Conservation (phyloP, 2,797 vertebrate species). For the Mus caroli region DNA sequence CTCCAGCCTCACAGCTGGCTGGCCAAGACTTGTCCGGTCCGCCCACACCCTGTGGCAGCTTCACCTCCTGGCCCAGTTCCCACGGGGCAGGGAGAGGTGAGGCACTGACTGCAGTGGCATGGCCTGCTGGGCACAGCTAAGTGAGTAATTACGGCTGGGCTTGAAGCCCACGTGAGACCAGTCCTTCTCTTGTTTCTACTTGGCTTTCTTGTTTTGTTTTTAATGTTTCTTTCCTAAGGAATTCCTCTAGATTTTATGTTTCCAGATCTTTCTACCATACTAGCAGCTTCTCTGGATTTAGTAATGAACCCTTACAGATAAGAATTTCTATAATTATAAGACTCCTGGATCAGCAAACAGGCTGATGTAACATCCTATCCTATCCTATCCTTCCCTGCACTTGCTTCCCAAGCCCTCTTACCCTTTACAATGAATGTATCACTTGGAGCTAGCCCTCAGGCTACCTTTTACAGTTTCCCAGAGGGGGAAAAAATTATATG, state of each 20-base stretch:
- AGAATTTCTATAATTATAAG: conserved; percentile 44
- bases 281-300: conserved; percentile 46
- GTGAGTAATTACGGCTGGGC: conserved; percentile 9
- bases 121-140: conserved; percentile 37
- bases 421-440: neutral
- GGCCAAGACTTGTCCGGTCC: neutral
- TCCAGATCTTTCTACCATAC: conserved; percentile 17
- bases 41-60: neutral
- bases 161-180: conserved; percentile 16
- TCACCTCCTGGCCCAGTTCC: conserved; percentile 1
- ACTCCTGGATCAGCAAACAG: neutral
- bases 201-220: neutral
- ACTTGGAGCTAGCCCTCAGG: neutral
- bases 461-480: neutral
- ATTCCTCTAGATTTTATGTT: conserved; percentile 8
- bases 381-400: neutral
- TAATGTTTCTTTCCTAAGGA: conserved; percentile 24
- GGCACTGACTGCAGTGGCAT: neutral
- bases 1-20: neutral
- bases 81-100: neutral
- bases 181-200: neutral
- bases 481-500: neutral
- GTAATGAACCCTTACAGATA: conserved; percentile 24
- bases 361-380: neutral
- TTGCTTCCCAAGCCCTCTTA: neutral